These are phyloP conservation scores for Oryctolagus cuniculus DNA, from an alignment of 2,113 vertebrate genomes.

Conservation along the genomic window DNA sequence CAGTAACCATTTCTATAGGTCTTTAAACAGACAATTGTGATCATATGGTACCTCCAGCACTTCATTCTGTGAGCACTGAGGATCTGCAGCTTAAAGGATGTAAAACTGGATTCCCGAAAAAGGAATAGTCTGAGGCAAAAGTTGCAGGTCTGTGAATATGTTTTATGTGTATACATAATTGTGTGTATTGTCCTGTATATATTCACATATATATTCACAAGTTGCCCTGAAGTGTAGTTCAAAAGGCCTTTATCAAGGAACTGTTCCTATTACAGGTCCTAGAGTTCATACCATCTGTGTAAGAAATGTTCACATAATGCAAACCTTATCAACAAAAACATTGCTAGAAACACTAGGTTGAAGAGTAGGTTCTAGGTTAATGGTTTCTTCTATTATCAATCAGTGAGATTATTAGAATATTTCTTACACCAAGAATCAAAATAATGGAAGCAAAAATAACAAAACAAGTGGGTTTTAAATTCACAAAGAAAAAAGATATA, in stretches of 20 bases:
- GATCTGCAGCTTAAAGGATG: slow-evolving; percentile 51
- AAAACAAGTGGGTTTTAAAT: slow-evolving; percentile 83
- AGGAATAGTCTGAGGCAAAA: slow-evolving; percentile 83
- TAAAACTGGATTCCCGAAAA: slow-evolving; percentile 75
- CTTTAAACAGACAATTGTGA: slow-evolving; percentile 55
- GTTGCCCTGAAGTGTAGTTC: slow-evolving; percentile 89
- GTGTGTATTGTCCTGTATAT: slow-evolving; percentile 87
- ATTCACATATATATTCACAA: slow-evolving; percentile 91
- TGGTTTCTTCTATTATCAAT: slow-evolving; percentile 68
- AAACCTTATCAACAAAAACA: slow-evolving; percentile 89
- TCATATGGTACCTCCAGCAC: slow-evolving; percentile 41
- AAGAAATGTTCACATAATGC: slow-evolving; percentile 88
- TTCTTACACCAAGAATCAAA: slow-evolving; percentile 86
- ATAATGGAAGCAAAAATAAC: slow-evolving; percentile 84
- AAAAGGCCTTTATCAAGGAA: slow-evolving; percentile 88
- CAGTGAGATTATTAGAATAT: slow-evolving; percentile 85
- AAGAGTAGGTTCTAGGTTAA: slow-evolving; percentile 83
- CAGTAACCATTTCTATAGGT: slow-evolving; percentile 35
- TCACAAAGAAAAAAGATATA: slow-evolving; percentile 88
- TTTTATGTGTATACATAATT: slow-evolving; percentile 84
- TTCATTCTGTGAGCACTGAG: slow-evolving; percentile 71
- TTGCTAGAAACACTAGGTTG: slow-evolving; percentile 85
- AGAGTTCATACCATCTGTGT: slow-evolving; percentile 74
- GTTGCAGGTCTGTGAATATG: slow-evolving; percentile 86
- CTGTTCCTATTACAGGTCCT: slow-evolving; percentile 71